Evolutionary conservation across 64 coral and sea anemone species (phyloP).

Genomic region (Porites lutea): DNA sequence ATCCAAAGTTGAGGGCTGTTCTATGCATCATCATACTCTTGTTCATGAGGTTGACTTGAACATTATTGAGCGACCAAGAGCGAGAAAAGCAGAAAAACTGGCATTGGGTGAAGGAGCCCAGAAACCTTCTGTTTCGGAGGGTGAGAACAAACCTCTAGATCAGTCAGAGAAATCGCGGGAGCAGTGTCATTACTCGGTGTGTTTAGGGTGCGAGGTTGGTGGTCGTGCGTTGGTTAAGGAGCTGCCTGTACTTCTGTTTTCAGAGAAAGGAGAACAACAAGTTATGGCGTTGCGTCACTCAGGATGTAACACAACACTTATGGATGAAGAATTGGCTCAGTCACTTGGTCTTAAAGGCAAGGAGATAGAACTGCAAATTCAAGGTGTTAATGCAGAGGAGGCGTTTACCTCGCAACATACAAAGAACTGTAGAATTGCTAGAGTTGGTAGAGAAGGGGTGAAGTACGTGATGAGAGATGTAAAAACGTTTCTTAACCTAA

Average conservation of each 20-base stretch:
- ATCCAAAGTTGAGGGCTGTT: no score
- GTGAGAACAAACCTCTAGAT: neutral
- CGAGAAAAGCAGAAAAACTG: no score
- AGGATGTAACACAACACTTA: neutral
- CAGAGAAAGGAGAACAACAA: neutral
- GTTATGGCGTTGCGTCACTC: neutral
- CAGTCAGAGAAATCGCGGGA: no score
- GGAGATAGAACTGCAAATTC: slow-evolving; percentile 18
- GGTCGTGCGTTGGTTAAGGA: no score
- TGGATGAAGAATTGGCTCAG: neutral
- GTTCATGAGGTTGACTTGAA: no score
- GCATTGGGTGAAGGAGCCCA: no score
- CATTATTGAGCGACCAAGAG: no score
- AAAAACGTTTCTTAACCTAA: neutral
- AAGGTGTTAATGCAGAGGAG: neutral
- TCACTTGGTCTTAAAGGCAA: neutral
- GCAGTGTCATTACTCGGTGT: no score
- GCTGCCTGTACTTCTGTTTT: neutral
- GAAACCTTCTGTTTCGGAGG: neutral
- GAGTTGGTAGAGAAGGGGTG: neutral
- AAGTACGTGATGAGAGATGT: neutral
- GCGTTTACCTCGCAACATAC: slow-evolving; percentile 12
- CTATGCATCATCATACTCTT: no score
- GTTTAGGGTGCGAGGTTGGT: no score
- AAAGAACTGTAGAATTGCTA: neutral